Evolutionary conservation across 2,113 vertebrate genomes (phyloP).

Genomic region (Microtus oregoni): DNA sequence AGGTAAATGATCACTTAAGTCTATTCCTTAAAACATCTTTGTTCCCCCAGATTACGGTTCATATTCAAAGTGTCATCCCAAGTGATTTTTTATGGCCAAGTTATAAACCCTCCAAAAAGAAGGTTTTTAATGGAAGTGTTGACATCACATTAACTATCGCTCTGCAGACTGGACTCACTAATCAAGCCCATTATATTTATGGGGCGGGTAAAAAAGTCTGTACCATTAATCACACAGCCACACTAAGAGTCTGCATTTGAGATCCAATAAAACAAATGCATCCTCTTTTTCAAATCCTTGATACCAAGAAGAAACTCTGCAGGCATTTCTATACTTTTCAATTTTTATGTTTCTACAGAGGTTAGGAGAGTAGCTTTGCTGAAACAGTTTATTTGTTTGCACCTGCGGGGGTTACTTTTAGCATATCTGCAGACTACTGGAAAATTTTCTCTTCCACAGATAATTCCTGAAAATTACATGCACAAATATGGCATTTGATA

Average conservation of each 20-base stretch:
- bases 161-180: constrained; percentile 82
- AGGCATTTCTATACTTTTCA: constrained; percentile 78
- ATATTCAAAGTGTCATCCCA: constrained; percentile 85
- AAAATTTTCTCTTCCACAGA: constrained; percentile 49
- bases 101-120: constrained; percentile 86
- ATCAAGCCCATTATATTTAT: constrained; percentile 88
- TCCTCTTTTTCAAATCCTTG: constrained; percentile 82
- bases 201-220: constrained; percentile 88
- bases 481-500: constrained; percentile 52
- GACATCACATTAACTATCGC: constrained; percentile 87
- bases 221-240: constrained; percentile 87
- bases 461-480: constrained; percentile 70
- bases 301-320: constrained; percentile 77
- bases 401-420: constrained; percentile 56
- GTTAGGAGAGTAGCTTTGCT: constrained; percentile 69
- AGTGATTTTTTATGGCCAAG: constrained; percentile 87
- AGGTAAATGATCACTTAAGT: constrained; percentile 45
- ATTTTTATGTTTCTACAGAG: constrained; percentile 81
- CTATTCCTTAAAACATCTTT: constrained; percentile 71
- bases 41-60: constrained; percentile 75
- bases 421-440: constrained; percentile 17
- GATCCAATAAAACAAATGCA: constrained; percentile 83
- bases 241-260: constrained; percentile 86
- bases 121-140: constrained; percentile 87
- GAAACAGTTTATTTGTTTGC: constrained; percentile 73